Base-by-base conservation (phyloP, 2,113 vertebrate species). In the Myanophis thanlyinensis region DNA sequence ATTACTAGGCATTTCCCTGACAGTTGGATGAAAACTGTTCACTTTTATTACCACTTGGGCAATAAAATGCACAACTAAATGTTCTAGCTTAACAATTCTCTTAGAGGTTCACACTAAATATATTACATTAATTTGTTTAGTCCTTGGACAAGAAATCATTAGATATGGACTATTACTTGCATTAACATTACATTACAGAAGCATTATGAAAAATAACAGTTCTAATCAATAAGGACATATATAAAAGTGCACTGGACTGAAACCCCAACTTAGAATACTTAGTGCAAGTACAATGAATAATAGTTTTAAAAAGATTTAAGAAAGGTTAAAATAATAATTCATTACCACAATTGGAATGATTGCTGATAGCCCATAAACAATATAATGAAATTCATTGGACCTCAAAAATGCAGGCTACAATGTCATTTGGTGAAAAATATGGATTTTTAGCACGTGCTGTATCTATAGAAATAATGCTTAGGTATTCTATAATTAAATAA, bases 151-250 rank as follows among this genome's bases (percentile, higher is more conserved):
- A 52, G 62, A 96, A 96, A 95, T 94, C 96, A 96, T 97, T 97
- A 96, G 97, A 93, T 95, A 97, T 94, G 95, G 97, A 87, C 95
- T 96, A 96, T 97, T 97, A 96, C 95, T 97, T 97, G 94, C 92
- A 94, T 97, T 97, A 97, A 96, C 95, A 92, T 97, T 97, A 96
- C 93, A 96, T 97, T 97, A 95, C 92, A 89, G 94, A 89, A 95
- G 95, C 95, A 96, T 96, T 95, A 97, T 87, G 94, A 96, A 97
- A 97, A 97, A 96, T 94, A 97, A 95, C 97, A 97, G 85, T 95
- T 96, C 93, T 95, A 95, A 97, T 97, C 93, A 94, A 94, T 93
- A 97, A 47, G 93, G 95, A 93, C 94, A 94, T 97, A 96, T 96
- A 96, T 92, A 93, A 97, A 97, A 97, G 92, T 88, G 93, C 91